Evolutionary conservation across 2,888 invertebrate genomes (phyloP).

Genomic region (Seira musarum): DNA sequence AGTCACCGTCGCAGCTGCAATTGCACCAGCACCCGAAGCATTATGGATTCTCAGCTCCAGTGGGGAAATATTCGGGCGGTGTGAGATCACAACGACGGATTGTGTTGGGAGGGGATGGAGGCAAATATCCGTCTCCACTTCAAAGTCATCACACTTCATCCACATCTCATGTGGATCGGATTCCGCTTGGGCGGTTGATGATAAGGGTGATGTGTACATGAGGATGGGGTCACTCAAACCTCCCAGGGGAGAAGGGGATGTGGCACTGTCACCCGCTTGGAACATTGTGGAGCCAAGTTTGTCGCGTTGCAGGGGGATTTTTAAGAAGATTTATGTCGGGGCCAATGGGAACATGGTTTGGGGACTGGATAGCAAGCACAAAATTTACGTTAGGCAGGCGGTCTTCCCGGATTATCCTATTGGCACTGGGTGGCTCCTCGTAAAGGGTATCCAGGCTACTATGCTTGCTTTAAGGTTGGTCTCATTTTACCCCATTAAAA

Average conservation of each 20-base stretch:
- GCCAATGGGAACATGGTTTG: slow-evolving; percentile 73
- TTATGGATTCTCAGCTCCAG: slow-evolving; percentile 74
- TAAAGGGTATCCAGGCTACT: slow-evolving; percentile 73
- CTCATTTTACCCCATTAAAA: too few relatives aligned
- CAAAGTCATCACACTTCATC: slow-evolving; percentile 71
- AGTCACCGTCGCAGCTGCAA: slow-evolving; percentile 70
- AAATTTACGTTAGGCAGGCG: slow-evolving; percentile 74
- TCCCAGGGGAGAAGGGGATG: slow-evolving; percentile 72
- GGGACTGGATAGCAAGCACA: slow-evolving; percentile 74
- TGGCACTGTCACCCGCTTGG: slow-evolving; percentile 74
- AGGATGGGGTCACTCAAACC: slow-evolving; percentile 73
- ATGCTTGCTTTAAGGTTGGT: slow-evolving; percentile 40
- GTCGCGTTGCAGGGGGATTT: slow-evolving; percentile 70
- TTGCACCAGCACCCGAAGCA: slow-evolving; percentile 72
- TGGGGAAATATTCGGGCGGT: slow-evolving; percentile 73
- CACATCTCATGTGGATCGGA: slow-evolving; percentile 73
- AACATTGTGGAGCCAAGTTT: slow-evolving; percentile 72
- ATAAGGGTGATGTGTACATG: slow-evolving; percentile 73
- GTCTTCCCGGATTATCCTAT: slow-evolving; percentile 74
- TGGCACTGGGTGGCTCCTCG: slow-evolving; percentile 75
- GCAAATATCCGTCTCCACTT: slow-evolving; percentile 72
- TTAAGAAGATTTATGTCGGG: slow-evolving; percentile 73
- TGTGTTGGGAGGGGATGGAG: slow-evolving; percentile 73
- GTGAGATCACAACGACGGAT: slow-evolving; percentile 72
- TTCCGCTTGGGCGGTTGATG: slow-evolving; percentile 75